Evolutionary conservation across 2,888 invertebrate genomes (phyloP), one percentile per base, ranked within the genome.

Genomic region (Hipparchia sbordonii): DNA sequence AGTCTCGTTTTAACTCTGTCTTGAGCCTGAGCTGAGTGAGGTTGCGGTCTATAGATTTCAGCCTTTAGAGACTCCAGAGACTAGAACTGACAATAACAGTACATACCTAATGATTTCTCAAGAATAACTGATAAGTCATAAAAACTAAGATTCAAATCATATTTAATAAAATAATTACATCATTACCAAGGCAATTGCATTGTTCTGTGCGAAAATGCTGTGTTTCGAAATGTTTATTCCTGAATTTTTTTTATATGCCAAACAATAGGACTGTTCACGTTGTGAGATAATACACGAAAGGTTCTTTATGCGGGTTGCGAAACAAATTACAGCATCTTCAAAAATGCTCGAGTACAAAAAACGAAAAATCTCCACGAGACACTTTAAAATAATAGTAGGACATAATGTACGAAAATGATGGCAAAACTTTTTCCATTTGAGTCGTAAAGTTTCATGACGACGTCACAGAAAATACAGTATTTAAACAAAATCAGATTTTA

Each of bases 381-480:
- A 71, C 67, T 65, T 54, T 61, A 69, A 67, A 69, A 74, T 65
- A 61, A 74, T 69, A 75, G 70, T 66, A 72, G 59, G 63, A 72
- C 70, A 72, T 73, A 67, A 68, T 45, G 59, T 61, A 66, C 92
- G 91, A 89, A 89, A 91, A 90, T 92, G 91, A 92, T 92, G 91
- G 89, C 89, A 89, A 93, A 93, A 93, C 86, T 93, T 93, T 92
- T 84, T 87, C 90, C 91, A 90, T 92, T 89, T 87, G 78, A 81
- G 81, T 84, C 82, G 81, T 84, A 84, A 85, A 82, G 80, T 82
- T 82, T 87, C 85, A 84, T 82, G 84, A 83, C 82, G 84, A 86
- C 82, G 82, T 85, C 84, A 85, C 87, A 87, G 83, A 82, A 23
- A n/a, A 33, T 45, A n/a, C 4, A 7, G 65, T 72, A 61, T 63